Conservation (phyloP, 2,888 invertebrate species). For the Andrena hattorfiana region DNA sequence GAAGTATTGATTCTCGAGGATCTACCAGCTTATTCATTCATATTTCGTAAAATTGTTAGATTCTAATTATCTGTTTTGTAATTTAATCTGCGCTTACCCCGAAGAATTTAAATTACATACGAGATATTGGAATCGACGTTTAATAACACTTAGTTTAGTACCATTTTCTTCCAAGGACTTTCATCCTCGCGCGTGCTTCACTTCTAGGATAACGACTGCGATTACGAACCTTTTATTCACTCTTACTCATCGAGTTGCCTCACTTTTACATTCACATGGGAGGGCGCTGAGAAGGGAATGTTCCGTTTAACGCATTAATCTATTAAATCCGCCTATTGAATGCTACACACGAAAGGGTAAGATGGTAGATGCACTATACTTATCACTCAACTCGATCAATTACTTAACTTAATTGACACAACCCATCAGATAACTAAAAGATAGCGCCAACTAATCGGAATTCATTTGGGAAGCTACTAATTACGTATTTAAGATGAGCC, state of each 20-base stretch:
- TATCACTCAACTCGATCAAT: conserved; percentile 9
- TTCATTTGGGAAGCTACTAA: conserved; percentile 6
- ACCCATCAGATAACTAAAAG: not conserved
- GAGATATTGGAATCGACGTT: not conserved
- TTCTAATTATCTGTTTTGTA: not conserved
- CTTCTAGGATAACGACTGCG: conserved; percentile 41
- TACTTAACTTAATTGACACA: not conserved
- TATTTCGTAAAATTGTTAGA: not conserved
- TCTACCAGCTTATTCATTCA: not conserved
- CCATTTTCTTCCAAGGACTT: conserved; percentile 44
- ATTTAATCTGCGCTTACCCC: not conserved
- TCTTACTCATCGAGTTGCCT: conserved; percentile 34
- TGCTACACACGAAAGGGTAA: not conserved
- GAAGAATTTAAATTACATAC: conserved; percentile 9
- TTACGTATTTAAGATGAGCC: not conserved
- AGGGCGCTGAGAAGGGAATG: conserved; percentile 2
- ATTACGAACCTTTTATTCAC: conserved; percentile 51
- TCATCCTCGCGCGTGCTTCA: conserved; percentile 44
- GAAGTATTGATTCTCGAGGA: not conserved
- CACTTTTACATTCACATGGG: conserved; percentile 43
- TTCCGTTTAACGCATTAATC: conserved; percentile 32
- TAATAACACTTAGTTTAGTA: conserved; percentile 27
- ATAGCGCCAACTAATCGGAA: not conserved
- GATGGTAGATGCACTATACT: not conserved
- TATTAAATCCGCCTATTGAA: not conserved